Evolutionary conservation across 2,113 vertebrate species (phyloP), one percentile per base, ranked within the genome.

Genomic region (Polypterus senegalus): DNA sequence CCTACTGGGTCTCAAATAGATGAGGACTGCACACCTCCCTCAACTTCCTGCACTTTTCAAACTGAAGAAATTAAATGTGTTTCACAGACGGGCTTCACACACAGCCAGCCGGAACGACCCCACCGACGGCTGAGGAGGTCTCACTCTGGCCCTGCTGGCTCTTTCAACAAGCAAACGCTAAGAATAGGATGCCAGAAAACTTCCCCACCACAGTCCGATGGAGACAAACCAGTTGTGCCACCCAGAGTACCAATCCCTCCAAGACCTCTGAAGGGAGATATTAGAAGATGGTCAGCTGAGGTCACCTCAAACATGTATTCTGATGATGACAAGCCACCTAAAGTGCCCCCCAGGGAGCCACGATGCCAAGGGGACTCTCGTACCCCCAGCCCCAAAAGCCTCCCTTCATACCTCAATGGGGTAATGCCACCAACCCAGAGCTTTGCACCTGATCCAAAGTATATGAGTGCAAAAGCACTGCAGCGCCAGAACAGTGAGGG

Each of bases 381-480:
- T 11, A 97, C 93, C 0, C 94, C 92, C 0, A 97, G 93, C 49
- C 96, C 93, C 49, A 97, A 97, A 72, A 94, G 87, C 76, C 84
- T 97, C 2, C 96, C 95, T 0, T 87, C 82, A 9, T 98, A 97
- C 85, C 72, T 88, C 77, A 92, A 98, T 0, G 93, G 95, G 66
- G 85, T 96, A 64, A 98, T 99, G 96, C 96, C 96, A 45, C 86
- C 93, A 0, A 99, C 96, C 0, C 94, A 97, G 82, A 99, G 96
- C 71, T 99, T 99, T 74, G 96, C 95, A 60, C 94, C 96, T 0
- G 88, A 99, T 66, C 94, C 94, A 1, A 97, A 97, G 10, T 98
- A 96, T 0, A 92, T 97, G 60, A 94, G 91, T 75, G 85, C 70
- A 75, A 93, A 91, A 65, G 83, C 88, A 57, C 83, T 97, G 59